Evolutionary conservation across 2,797 vertebrate species (phyloP), one percentile per base, ranked within the genome.

Genomic region (Acanthornis magna): DNA sequence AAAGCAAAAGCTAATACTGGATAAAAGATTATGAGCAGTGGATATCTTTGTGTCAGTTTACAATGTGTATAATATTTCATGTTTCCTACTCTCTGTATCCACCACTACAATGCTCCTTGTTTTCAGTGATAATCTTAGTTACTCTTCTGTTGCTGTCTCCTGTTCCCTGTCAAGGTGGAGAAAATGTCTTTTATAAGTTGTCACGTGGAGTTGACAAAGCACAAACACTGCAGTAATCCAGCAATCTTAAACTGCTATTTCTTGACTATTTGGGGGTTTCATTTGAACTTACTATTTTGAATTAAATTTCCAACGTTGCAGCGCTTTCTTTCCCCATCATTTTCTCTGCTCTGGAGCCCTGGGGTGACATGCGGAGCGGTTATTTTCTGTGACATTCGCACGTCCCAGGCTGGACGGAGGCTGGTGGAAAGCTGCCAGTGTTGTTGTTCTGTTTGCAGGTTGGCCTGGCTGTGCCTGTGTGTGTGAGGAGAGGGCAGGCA

Each of bases 371-470:
- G 43, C 73, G 48, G 63, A 7, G 57, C 13, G 73, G 58, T 87
- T 47, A 15, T 82, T 96, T 95, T 78, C 47, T 85, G 82, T 91
- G 88, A 65, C 72, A 13, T 62, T 55, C 71, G 63, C 60, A 23
- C 26, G 3, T 53, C 78, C 63, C 73, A 71, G 89, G 47, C 85
- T 82, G 85, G 85, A 77, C 57, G 63, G 79, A 93, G 73, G 76
- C 79, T 65, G 40, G 55, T 90, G 93, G 93, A 96, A 84, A 13
- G 57, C 72, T 91, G 94, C 91, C 93, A 95, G 85, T 0, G 60
- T 67, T 93, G 85, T 50, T 86, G 26, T 90, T 87, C 74, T 81
- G 0, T 91, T 67, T 91, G 80, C 90, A 91, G 83, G 38, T 92
- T 65, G 80, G 74, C 90, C 93, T 94, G 92, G 55, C 92, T 3